These are phyloP conservation scores for Enchytraeus crypticus DNA, from an alignment of 2,888 invertebrate genomes.

Conservation along the genomic window DNA sequence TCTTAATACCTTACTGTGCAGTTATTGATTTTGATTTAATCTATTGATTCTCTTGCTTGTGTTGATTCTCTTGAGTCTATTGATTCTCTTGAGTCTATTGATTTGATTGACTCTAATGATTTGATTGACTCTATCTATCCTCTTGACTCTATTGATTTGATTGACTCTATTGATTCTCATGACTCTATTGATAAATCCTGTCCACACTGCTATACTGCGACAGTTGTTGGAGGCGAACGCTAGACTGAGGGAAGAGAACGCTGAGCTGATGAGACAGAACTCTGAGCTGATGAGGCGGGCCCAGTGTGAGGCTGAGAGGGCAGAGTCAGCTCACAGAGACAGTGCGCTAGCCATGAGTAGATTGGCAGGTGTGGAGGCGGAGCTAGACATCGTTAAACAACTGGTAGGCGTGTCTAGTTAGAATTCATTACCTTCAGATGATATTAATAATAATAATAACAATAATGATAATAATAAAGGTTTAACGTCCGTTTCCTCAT, in stretches of 20 bases:
- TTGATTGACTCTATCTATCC: not conserved
- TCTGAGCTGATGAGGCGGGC: not conserved
- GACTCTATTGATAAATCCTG: not conserved
- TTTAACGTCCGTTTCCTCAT: no score
- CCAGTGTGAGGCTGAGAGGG: not conserved
- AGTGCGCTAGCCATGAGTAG: not conserved
- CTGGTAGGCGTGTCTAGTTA: not conserved
- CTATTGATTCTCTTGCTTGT: no score
- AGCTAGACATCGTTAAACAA: not conserved
- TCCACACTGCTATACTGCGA: not conserved
- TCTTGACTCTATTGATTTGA: no score
- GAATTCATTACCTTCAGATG: not conserved
- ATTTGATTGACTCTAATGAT: not conserved
- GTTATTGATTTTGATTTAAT: no score
- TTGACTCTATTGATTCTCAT: not conserved
- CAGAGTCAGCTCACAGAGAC: not conserved
- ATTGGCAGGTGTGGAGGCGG: constrained; percentile 1
- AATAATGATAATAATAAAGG: no score
- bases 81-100: no score
- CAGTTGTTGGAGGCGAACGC: not conserved
- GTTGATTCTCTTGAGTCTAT: no score
- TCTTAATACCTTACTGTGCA: no score
- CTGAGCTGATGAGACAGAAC: not conserved
- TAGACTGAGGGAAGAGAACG: not conserved
- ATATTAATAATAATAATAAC: no score